Evolutionary conservation across 1,140 invertebrate species (phyloP), one percentile per base, ranked within the genome.

Genomic region (Drosophila bocqueti): DNA sequence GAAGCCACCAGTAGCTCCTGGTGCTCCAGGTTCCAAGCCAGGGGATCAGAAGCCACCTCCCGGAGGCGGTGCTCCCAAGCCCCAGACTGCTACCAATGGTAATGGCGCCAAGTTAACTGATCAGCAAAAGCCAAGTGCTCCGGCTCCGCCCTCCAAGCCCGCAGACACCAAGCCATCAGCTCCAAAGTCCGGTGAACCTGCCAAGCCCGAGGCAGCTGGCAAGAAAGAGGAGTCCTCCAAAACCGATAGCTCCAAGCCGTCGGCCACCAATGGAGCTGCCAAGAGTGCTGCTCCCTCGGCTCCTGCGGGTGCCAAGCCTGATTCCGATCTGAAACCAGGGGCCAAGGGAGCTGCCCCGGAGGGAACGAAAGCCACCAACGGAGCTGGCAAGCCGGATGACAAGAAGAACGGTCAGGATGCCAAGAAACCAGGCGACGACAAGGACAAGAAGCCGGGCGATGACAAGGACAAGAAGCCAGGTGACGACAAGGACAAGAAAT

Each of bases 171-270:
- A 92, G 50, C 91, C 91, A 1, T 69, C 83, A 3, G 77, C 90
- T 6, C 83, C 89, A 0, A 92, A 91, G 38, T 74, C 89, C 3
- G 82, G 59, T 26, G 91, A 92, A 54, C 54, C 81, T 4, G 52
- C 65, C 0, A 92, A 92, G 43, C 91, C 91, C 1, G 83, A 91
- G 40, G 91, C 91, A 8, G 91, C 83, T 4, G 79, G 26, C 34
- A 92, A 92, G 29, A 92, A 92, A 31, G 91, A 91, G 40, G 91
- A 92, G 15, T 67, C 89, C 15, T 49, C 78, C 2, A 91, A 92
- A 58, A 73, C 47, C 7, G 89, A 87, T 24, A 78, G 73, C 7
- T 74, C 79, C 2, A 92, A 91, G 46, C 84, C 87, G 6, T 31
- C 57, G 13, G 43, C 74, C 34, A 36, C 58, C 47, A 75, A 31